phyloP scores from a whole-genome alignment of 1,140 invertebrate genomes.

The Drosophila pseudoananassae region DNA sequence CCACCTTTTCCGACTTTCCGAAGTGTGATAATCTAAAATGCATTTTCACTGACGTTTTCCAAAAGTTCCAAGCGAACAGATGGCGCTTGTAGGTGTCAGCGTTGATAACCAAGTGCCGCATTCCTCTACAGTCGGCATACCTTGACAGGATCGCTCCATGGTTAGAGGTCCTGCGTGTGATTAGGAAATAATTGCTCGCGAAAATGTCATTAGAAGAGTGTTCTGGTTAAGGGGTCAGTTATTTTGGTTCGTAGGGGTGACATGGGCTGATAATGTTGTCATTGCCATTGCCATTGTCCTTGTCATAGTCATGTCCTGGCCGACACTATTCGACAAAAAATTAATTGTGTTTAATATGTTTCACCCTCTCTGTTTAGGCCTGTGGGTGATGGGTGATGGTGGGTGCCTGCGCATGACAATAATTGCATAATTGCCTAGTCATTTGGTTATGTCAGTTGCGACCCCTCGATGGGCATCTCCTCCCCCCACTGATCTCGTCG shows the following conservation, averaged over 20 bases:
- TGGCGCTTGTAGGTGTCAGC: conserved; percentile 59
- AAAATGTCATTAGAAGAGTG: conserved; percentile 76
- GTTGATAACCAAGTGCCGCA: conserved; percentile 70
- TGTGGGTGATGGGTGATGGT: conserved; percentile 9
- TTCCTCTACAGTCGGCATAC: conserved; percentile 44
- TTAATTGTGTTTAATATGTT: conserved; percentile 68
- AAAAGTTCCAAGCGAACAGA: conserved; percentile 46
- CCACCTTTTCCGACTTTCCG: conserved; percentile 14
- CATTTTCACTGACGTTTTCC: conserved; percentile 57
- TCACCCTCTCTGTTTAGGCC: conserved; percentile 14
- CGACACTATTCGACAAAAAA: conserved; percentile 31
- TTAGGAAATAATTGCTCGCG: conserved; percentile 73
- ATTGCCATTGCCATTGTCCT: conserved; percentile 35
- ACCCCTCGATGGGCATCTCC: conserved; percentile 31
- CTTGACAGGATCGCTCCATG: conserved; percentile 12
- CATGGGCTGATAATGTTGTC: conserved; percentile 67
- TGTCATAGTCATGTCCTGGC: conserved; percentile 39
- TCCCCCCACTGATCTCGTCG: conserved; percentile 18
- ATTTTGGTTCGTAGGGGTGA: conserved; percentile 13
- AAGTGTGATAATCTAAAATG: conserved; percentile 76
- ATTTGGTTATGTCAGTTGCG: conserved; percentile 71
- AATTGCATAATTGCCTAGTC: conserved; percentile 77
- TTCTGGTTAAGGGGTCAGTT: conserved; percentile 33
- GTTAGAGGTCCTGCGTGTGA: conserved; percentile 58
- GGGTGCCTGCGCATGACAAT: conserved; percentile 62